Evolutionary conservation across 2,113 vertebrate genomes (phyloP).

Genomic region (Sinocyclocheilus anophthalmus): DNA sequence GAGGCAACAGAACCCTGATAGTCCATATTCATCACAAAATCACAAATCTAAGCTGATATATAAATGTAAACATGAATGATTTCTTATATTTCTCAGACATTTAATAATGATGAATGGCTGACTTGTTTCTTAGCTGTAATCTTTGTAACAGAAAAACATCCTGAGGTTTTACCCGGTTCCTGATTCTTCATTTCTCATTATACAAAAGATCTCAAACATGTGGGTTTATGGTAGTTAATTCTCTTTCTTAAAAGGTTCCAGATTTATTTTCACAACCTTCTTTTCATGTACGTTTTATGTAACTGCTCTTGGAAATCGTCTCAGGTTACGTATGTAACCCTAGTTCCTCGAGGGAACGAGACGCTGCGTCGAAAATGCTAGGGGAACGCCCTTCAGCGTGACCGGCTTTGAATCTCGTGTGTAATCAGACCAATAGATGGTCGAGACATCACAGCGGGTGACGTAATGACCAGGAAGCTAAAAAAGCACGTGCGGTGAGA

Average conservation of each 20-base stretch:
- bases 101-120: background rate
- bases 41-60: background rate
- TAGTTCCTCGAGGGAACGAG: too few relatives aligned
- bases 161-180: background rate
- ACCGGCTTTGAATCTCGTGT: too few relatives aligned
- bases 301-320: background rate
- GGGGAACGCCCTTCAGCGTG: too few relatives aligned
- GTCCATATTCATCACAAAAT: background rate
- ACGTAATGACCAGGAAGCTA: too few relatives aligned
- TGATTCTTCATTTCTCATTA: background rate
- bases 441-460: too few relatives aligned
- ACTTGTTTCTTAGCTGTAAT: background rate
- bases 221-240: background rate
- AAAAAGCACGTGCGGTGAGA: too few relatives aligned
- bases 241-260: background rate
- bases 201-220: background rate
- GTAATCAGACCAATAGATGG: too few relatives aligned
- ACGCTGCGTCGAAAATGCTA: too few relatives aligned
- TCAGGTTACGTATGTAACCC: too few relatives aligned
- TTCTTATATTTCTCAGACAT: background rate
- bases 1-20: background rate
- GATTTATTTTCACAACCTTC: background rate
- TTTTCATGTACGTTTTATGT: too few relatives aligned
- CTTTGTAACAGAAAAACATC: background rate
- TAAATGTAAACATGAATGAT: background rate